These are phyloP conservation scores for Cliona cf. orientalis DNA, from an alignment of 37 sponge, comb jelly and placozoan genomes.

Conservation along the genomic window DNA sequence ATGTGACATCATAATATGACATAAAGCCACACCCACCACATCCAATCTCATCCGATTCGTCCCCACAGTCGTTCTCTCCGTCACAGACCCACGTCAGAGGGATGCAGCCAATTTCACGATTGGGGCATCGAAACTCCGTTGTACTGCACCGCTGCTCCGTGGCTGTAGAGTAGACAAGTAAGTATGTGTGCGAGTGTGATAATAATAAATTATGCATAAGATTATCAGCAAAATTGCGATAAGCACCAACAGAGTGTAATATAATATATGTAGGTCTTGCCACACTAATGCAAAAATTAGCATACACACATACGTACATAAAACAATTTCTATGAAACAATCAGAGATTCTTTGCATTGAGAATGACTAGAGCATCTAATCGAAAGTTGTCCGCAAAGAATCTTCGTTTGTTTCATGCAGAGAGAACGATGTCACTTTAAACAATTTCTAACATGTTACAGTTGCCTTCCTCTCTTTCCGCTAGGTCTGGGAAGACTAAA, in stretches of 20 bases:
- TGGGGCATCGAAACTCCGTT: slow-evolving; percentile 13
- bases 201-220: neutral
- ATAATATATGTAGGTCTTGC: neutral
- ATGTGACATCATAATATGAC: neutral
- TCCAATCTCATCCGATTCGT: slow-evolving; percentile 56
- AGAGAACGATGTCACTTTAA: too few relatives aligned
- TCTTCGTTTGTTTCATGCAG: too few relatives aligned
- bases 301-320: too few relatives aligned
- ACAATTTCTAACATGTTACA: too few relatives aligned
- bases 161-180: neutral
- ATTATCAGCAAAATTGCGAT: neutral
- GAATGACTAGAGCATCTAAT: too few relatives aligned
- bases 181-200: neutral
- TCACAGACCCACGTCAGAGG: slow-evolving; percentile 41
- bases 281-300: too few relatives aligned
- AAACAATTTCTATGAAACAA: too few relatives aligned
- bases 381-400: too few relatives aligned
- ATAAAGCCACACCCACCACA: slow-evolving; percentile 30
- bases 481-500: too few relatives aligned
- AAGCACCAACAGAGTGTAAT: neutral
- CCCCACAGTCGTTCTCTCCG: slow-evolving; percentile 59
- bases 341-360: too few relatives aligned
- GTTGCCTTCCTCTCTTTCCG: too few relatives aligned
- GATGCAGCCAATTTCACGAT: slow-evolving; percentile 5
- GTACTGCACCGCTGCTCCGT: neutral